Percentiles rank a stretch among this genome's conserved stretches.
Evolutionary conservation across 2,797 vertebrate species (phyloP).

Genomic region (Sebastes iracundus): DNA sequence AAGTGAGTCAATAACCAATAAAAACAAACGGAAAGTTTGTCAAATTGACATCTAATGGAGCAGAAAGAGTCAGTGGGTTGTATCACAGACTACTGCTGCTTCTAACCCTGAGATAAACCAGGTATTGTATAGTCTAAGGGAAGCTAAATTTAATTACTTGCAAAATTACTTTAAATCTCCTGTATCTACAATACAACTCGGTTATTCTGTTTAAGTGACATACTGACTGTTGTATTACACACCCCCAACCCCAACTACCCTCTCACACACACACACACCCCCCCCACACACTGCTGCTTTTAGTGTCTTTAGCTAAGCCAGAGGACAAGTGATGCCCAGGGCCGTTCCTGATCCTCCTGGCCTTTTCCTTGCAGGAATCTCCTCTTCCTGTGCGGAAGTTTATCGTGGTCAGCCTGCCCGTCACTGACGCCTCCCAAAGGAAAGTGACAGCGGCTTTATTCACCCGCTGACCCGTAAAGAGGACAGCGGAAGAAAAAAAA

Average conservation of each 20-base stretch:
- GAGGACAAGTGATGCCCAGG: slow-evolving; percentile 66
- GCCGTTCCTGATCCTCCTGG: slow-evolving; percentile 68
- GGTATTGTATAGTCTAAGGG: background rate
- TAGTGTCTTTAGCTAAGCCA: slow-evolving; percentile 61
- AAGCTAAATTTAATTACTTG: background rate
- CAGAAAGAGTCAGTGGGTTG: background rate
- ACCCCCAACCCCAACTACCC: background rate
- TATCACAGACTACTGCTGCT: too few species aligned
- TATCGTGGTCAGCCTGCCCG: slow-evolving; percentile 68
- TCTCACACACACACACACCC: background rate
- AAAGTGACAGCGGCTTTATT: slow-evolving; percentile 82
- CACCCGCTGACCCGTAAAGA: slow-evolving; percentile 79
- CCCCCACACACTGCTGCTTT: slow-evolving; percentile 23
- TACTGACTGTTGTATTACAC: background rate
- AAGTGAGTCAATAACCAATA: background rate
- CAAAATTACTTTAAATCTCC: background rate
- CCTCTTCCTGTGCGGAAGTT: slow-evolving; percentile 78
- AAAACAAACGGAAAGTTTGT: background rate
- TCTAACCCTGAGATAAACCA: background rate
- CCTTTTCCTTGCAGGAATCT: slow-evolving; percentile 80
- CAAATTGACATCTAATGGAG: background rate
- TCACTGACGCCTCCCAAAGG: slow-evolving; percentile 76
- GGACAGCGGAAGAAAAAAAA: slow-evolving; percentile 71
- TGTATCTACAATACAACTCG: background rate
- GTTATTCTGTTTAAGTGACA: background rate